Evolutionary conservation across 2,113 vertebrate species (phyloP), one percentile per base, ranked within the genome.

Genomic region (Panurus biarmicus): DNA sequence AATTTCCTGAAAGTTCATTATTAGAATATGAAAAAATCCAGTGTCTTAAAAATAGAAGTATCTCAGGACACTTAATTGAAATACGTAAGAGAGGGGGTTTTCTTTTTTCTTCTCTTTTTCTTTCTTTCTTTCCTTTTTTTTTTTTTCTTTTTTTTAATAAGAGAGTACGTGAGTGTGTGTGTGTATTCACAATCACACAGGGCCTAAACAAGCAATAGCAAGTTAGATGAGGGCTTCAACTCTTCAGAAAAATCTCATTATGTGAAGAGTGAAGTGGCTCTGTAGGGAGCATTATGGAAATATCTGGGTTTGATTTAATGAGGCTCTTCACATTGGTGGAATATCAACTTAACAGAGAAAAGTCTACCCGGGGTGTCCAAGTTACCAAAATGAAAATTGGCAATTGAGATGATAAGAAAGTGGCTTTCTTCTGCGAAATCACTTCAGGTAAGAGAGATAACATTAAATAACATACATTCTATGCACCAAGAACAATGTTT

Each of bases 401-500:
- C 98, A 98, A 98, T 98, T 97, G 97, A 98, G 97, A 98, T 98
- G 98, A 98, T 97, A 98, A 97, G 98, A 98, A 98, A 98, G 97
- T 97, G 97, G 97, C 96, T 98, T 98, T 97, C 98, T 98, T 98
- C 97, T 97, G 97, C 97, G 96, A 98, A 98, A 98, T 97, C 98
- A 98, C 98, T 98, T 98, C 98, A 98, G 97, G 98, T 98, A 98
- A 98, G 98, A 98, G 97, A 98, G 98, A 98, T 97, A 97, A 98
- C 98, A 98, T 98, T 98, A 98, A 98, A 98, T 98, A 98, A 98
- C 98, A 98, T 98, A 98, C 98, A 98, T 98, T 98, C 98, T 98
- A 98, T 98, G 98, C 97, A 98, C 98, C 98, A 98, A 98, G 98
- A 98, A 98, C 98, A 98, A 99, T 98, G 99, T 98, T 99, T 99